phyloP scores from a whole-genome alignment of 2,797 vertebrate genomes.

The Acanthis flammea region DNA sequence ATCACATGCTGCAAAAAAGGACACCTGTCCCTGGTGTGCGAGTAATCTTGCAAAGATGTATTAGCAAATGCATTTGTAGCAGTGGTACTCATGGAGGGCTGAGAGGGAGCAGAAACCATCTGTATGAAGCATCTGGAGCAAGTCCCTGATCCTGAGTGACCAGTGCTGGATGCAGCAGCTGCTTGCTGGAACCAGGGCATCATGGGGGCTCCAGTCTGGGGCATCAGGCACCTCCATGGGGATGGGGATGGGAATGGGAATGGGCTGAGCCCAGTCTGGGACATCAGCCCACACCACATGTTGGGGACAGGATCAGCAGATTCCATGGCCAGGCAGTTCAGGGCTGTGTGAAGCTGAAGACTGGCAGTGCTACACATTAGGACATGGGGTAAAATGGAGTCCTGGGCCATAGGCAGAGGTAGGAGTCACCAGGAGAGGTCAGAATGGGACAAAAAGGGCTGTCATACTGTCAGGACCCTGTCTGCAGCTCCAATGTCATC shows the following conservation, averaged over 20 bases:
- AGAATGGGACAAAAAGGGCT: not conserved
- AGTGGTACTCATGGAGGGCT: not conserved
- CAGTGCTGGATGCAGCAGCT: not conserved
- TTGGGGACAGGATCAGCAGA: not conserved
- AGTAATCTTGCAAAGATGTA: not conserved
- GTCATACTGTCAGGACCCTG: not conserved
- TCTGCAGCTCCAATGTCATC: not conserved
- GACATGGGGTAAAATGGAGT: not conserved
- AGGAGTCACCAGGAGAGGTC: not conserved
- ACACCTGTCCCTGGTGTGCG: not conserved
- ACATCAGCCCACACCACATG: rapidly evolving
- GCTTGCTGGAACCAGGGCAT: rapidly evolving
- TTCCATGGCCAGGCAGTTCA: not conserved
- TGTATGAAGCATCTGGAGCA: not conserved
- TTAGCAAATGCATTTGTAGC: not conserved
- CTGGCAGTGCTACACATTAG: not conserved
- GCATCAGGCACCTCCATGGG: not conserved
- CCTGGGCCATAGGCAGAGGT: not conserved
- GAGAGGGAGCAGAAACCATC: not conserved
- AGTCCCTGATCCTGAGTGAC: not conserved
- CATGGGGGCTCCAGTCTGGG: rapidly evolving
- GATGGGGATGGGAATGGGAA: not conserved
- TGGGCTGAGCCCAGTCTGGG: not conserved
- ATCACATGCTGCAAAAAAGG: not conserved
- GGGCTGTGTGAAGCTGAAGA: not conserved